Evolutionary conservation across 2,888 invertebrate genomes (phyloP).

Genomic region (Clistopyga incitator): DNA sequence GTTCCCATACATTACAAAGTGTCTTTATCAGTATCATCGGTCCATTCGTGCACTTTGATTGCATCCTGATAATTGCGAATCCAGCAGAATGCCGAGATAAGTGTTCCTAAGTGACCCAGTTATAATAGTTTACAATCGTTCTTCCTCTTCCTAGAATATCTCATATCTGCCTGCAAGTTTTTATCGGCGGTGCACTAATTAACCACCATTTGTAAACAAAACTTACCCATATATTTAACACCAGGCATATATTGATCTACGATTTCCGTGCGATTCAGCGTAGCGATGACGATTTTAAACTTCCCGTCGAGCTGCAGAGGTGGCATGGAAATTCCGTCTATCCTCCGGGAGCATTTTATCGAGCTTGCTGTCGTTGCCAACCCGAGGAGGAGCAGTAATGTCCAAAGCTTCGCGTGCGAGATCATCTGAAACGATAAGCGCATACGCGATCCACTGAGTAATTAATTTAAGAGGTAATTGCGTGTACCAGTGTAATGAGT

Average conservation of each 20-base stretch:
- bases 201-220: neutral
- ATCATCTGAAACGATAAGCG: constrained; percentile 63
- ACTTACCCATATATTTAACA: constrained; percentile 80
- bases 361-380: constrained; percentile 33
- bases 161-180: neutral
- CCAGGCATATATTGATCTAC: constrained; percentile 80
- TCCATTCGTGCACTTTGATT: no score
- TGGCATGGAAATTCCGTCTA: constrained; percentile 73
- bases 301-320: constrained; percentile 75
- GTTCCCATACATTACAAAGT: no score
- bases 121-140: neutral
- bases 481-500: neutral
- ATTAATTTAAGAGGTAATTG: constrained; percentile 18
- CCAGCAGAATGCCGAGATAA: no score
- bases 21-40: no score
- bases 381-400: constrained; percentile 52
- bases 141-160: neutral
- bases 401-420: constrained; percentile 37
- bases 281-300: constrained; percentile 74
- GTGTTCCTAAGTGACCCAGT: no score
- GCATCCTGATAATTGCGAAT: no score
- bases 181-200: neutral
- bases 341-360: constrained; percentile 76
- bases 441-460: constrained; percentile 5
- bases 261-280: constrained; percentile 78